These are phyloP conservation scores for Delia radicum DNA, from an alignment of 1,140 invertebrate genomes.

Conservation along the genomic window DNA sequence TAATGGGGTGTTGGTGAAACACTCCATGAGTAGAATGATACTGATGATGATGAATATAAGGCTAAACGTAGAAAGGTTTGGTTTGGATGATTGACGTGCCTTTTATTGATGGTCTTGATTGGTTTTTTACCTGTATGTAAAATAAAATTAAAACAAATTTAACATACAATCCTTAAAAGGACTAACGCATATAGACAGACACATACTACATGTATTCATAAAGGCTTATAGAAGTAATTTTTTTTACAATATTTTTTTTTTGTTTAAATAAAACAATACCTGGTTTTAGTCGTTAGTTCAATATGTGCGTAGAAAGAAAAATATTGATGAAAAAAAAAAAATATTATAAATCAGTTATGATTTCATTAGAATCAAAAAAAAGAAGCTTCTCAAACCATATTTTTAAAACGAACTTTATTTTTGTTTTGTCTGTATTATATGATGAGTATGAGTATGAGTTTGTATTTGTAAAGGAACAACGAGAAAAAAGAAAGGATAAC, in stretches of 20 bases:
- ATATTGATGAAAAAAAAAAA: background rate
- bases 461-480: background rate
- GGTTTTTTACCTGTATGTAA: conserved; percentile 26
- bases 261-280: background rate
- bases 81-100: conserved; percentile 25
- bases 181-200: too few species aligned
- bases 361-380: conserved; percentile 10
- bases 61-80: background rate
- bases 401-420: background rate
- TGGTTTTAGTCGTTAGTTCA: conserved; percentile 19
- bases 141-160: background rate
- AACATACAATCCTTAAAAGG: background rate
- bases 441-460: background rate
- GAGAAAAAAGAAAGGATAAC: background rate
- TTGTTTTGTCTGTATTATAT: background rate
- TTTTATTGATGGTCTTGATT: conserved; percentile 30
- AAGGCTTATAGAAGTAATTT: background rate
- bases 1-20: background rate
- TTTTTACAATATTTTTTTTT: background rate
- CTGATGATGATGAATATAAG: too few species aligned
- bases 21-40: background rate
- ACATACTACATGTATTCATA: background rate
- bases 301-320: conserved; percentile 14
- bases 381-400: background rate
- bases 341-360: conserved; percentile 24